Conservation (phyloP, 1,140 invertebrate genomes). For the Palaemon carinicauda region DNA sequence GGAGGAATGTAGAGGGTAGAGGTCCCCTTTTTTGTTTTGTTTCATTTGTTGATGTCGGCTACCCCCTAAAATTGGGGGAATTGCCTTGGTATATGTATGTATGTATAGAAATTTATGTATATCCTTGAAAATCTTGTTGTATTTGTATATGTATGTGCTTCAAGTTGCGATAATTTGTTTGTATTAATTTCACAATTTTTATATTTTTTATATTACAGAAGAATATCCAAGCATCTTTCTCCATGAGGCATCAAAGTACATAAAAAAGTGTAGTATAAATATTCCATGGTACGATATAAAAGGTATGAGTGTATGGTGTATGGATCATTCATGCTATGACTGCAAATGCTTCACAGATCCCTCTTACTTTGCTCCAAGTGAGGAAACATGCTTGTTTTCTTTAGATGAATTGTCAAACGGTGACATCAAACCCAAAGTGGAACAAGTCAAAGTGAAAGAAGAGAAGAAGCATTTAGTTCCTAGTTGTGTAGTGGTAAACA, state of each 20-base stretch:
- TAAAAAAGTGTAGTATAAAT: conserved; percentile 37
- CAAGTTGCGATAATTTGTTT: too few relatives aligned
- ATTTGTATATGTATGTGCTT: too few relatives aligned
- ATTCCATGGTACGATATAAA: conserved; percentile 54
- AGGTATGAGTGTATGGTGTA: conserved; percentile 54
- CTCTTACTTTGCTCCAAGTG: not conserved
- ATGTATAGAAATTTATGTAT: too few relatives aligned
- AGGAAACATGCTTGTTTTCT: too few relatives aligned
- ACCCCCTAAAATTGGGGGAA: too few relatives aligned
- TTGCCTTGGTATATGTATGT: too few relatives aligned
- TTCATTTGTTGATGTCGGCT: too few relatives aligned
- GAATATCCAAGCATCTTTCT: conserved; percentile 24
- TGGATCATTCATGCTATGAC: conserved; percentile 54
- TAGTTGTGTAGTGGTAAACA: conserved; percentile 30
- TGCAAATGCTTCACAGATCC: conserved; percentile 41
- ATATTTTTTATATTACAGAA: not conserved
- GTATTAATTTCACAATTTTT: not conserved
- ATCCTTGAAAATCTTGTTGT: too few relatives aligned
- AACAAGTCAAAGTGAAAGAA: not conserved
- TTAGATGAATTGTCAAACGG: too few relatives aligned
- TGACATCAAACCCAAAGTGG: too few relatives aligned
- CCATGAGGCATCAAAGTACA: conserved; percentile 29
- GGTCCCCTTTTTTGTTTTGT: too few relatives aligned
- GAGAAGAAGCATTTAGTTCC: not conserved
- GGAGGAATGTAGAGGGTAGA: too few relatives aligned